Base-by-base conservation (phyloP, 2,797 vertebrate genomes). In the Danionella dracula region DNA sequence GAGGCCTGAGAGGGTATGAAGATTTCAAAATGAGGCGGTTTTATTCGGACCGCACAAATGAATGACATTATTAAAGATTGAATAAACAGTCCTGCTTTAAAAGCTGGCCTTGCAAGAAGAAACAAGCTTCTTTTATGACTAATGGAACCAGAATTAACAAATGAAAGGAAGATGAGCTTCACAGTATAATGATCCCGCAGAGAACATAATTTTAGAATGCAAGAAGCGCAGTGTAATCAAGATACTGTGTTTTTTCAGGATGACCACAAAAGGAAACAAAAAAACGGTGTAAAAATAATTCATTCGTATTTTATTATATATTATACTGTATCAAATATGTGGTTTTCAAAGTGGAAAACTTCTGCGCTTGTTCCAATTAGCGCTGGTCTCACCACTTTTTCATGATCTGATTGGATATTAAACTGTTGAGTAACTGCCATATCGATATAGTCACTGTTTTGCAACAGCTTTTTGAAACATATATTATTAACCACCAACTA, bases 1-100 rank as follows among this genome's bases (percentile, higher is more conserved):
- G 40, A 65, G 45, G 31, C 1, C 13, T 21, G 35, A 23, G 11
- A 16, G 34, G 50, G 60, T 44, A 68, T 70, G 69, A 74, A 70
- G 72, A 61, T 16, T 23, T 27, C 20, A 9, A 46, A 15, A 37
- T 45, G 38, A 37, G 19, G 35, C 8, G 31, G 62, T 19, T 13
- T 29, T 55, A 38, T 55, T 11, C 31, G 2, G 12, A 38, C 29
- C n/a, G 27, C 40, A 35, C 38, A 45, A 51, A 51, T 50, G 42
- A 71, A 56, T 29, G 32, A 29, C 20, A 38, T 46, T 54, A 23
- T 35, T 54, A 45, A 46, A 66, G 41, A 46, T 15, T 16, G 29
- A 4, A 37, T 58, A 40, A 5, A 15, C 34, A 19, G 34, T 32
- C 21, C 46, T 46, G 38, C 27, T 44, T 35, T 65, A 55, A 35